A percentile compares a stretch with the other conserved stretches of the same genome.
Conservation (phyloP, 2,888 invertebrate genomes). For the Euplagia quadripunctaria region DNA sequence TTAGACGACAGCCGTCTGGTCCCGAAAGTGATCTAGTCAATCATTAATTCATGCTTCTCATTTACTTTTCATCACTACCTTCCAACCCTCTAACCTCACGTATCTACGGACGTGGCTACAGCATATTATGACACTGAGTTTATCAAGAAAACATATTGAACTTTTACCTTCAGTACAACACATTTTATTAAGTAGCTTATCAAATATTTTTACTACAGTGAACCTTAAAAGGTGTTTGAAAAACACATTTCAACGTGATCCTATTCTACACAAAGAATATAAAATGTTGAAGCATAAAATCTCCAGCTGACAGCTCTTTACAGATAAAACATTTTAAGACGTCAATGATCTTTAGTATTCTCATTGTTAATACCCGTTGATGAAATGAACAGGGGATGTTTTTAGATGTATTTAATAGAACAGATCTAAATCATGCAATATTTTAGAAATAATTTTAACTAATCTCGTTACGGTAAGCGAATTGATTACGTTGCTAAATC, state of each 20-base stretch:
- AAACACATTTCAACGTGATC: conserved; percentile 37
- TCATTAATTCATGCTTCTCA: conserved; percentile 47
- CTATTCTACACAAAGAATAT: conserved; percentile 38
- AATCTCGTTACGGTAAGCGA: not conserved
- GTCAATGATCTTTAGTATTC: conserved; percentile 1
- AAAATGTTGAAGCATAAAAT: conserved; percentile 40
- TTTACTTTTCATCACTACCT: conserved; percentile 42
- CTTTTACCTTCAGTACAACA: conserved; percentile 25
- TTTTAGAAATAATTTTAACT: not conserved
- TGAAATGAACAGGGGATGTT: not conserved
- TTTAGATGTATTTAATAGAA: not conserved
- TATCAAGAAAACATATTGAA: conserved; percentile 20
- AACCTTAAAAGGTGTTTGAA: conserved; percentile 25
- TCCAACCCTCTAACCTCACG: conserved; percentile 36
- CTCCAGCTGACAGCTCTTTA: conserved; percentile 35
- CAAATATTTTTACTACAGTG: conserved; percentile 42
- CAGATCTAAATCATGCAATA: not conserved
- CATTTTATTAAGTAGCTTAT: conserved; percentile 23
- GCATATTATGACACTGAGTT: conserved; percentile 31
- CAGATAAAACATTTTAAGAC: conserved; percentile 42
- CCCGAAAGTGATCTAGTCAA: conserved; percentile 33
- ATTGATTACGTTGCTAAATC: not conserved
- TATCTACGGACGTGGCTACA: conserved; percentile 23
- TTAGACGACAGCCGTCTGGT: conserved; percentile 21
- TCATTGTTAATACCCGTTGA: not conserved